These are phyloP conservation scores for Nicator chloris DNA, from an alignment of 2,113 vertebrate genomes.

Conservation along the genomic window DNA sequence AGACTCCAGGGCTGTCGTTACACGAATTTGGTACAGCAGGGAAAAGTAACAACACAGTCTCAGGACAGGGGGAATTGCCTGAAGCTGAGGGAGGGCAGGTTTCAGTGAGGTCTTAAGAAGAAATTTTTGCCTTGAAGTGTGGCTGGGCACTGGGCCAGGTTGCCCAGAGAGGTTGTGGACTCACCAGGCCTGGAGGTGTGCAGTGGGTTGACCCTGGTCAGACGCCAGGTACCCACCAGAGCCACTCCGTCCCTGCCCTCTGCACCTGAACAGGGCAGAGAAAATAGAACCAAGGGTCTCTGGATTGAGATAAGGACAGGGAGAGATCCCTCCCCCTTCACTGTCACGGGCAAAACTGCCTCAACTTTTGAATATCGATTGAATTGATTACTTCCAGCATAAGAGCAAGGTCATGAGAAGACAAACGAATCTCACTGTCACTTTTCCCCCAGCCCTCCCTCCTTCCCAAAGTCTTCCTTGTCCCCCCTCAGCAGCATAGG, in stretches of 20 bases:
- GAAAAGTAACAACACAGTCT: no score
- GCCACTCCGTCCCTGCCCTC: background rate
- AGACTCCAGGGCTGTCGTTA: no score
- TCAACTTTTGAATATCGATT: rapidly evolving
- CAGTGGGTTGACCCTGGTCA: background rate
- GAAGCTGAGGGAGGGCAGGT: background rate
- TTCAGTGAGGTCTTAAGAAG: background rate
- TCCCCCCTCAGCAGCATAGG: background rate
- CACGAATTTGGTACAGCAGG: no score
- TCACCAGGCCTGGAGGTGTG: background rate
- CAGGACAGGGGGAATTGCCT: background rate
- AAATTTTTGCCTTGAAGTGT: background rate
- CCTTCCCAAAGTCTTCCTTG: background rate
- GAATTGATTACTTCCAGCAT: background rate
- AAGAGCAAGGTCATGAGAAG: background rate
- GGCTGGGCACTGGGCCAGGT: background rate
- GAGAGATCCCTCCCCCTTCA: background rate
- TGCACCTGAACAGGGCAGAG: background rate
- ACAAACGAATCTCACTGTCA: background rate
- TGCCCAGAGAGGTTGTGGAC: background rate
- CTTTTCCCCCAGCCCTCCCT: background rate
- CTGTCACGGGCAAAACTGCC: rapidly evolving
- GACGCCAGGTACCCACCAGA: no score
- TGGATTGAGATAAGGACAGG: background rate
- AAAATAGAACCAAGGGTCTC: background rate